These are phyloP conservation scores for Trichogramma pretiosum DNA, from an alignment of 1,140 invertebrate genomes.

Conservation along the genomic window DNA sequence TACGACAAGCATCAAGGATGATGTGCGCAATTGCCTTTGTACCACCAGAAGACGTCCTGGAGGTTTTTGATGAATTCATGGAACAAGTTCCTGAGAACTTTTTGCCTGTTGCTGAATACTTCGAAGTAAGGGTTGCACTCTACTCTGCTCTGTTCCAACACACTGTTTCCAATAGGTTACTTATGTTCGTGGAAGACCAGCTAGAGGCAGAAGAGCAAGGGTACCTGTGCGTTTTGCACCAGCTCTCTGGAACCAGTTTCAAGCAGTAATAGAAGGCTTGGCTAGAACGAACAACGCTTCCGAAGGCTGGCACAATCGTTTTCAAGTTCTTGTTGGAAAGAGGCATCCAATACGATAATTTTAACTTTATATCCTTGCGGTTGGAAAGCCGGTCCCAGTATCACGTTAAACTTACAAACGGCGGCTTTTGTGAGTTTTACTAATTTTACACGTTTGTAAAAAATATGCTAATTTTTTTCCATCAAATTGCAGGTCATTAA, in stretches of 20 bases:
- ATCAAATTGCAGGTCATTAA: too few species aligned
- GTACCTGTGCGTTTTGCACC: background rate
- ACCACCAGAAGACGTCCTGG: background rate
- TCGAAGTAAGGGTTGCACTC: slow-evolving; percentile 1
- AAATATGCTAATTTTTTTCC: too few species aligned
- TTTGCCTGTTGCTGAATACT: slow-evolving; percentile 6
- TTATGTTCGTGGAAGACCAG: slow-evolving; percentile 3
- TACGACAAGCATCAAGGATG: slow-evolving; percentile 1
- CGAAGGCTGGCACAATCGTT: too few species aligned
- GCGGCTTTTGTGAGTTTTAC: too few species aligned
- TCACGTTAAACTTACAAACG: too few species aligned
- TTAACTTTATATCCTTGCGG: too few species aligned
- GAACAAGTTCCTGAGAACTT: slow-evolving; percentile 6
- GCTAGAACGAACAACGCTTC: too few species aligned
- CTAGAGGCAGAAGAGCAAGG: background rate
- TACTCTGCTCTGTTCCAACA: background rate
- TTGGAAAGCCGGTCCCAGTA: too few species aligned
- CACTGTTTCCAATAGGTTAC: background rate
- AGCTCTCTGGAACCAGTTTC: background rate
- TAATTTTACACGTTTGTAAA: too few species aligned
- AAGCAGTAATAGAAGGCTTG: background rate
- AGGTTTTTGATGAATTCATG: slow-evolving; percentile 3
- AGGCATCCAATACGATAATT: too few species aligned
- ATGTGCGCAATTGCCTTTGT: slow-evolving; percentile 9
- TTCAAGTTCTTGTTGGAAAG: background rate